Base-by-base conservation (phyloP, 2,888 invertebrate genomes). In the Amphipyra tragopoginis region DNA sequence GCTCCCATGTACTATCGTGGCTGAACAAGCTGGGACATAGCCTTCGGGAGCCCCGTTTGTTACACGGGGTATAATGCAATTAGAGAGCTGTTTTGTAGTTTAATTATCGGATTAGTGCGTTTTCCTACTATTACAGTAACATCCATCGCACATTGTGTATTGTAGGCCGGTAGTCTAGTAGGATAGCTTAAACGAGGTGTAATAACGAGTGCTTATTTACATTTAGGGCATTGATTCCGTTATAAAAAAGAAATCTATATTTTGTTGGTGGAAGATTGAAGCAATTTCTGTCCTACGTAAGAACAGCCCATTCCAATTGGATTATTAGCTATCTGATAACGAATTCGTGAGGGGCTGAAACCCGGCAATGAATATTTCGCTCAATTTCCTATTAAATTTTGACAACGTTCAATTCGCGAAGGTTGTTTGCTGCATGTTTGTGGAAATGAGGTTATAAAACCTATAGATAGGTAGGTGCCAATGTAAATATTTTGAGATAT, bases 291-390 rank as follows among this genome's bases (percentile, higher is more conserved):
- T 52, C 66, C 57, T 58, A 54, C 68, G 54, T 60, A 69, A 70
- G 64, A 75, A 75, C 76, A 82, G 75, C 76, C 79, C 77, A 78
- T 76, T 78, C 80, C 84, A 83, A 89, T 90, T 87, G 86, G 86
- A 87, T 88, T 90, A 91, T 91, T 90, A 90, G 90, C 88, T 81
- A 84, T 84, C 83, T 87, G 83, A 87, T 89, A 88, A 88, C 87
- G 85, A 90, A 86, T 86, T 86, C 84, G 87, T 80, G 81, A 80
- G 81, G 82, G 86, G 82, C 81, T 84, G 83, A 82, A 83, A 79
- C 76, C 83, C 86, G 87, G 87, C 88, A 88, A 90, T 83, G 82
- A 83, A 84, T 83, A 79, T 80, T 79, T 83, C 79, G 76, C 80
- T 75, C 75, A 68, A 78, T 84, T 82, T 85, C 83, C 83, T 82